Percentiles rank a stretch among this genome's conserved stretches.
Conservation (phyloP, 2,797 vertebrate species). For the Huso huso region DNA sequence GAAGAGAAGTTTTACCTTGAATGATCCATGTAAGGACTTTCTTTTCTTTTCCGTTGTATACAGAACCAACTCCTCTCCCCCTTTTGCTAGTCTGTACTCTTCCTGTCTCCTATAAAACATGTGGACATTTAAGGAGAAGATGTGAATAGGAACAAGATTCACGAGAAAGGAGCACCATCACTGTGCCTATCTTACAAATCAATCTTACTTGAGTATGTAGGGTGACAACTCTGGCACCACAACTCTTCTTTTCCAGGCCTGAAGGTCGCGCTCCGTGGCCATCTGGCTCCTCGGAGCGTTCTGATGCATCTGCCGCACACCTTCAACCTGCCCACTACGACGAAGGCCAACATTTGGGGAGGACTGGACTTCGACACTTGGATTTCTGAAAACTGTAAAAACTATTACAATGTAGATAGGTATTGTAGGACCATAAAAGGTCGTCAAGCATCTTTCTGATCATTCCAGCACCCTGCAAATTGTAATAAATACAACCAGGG, state of each 20-base stretch:
- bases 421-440: background rate
- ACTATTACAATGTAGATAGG: conserved; percentile 5
- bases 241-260: conserved; percentile 86
- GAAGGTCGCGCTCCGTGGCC: conserved; percentile 85
- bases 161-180: background rate
- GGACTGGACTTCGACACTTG: conserved; percentile 79
- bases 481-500: too few species aligned
- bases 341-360: conserved; percentile 86
- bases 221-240: conserved; percentile 81
- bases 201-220: conserved; percentile 67
- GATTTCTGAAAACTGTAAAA: conserved; percentile 69
- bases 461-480: background rate
- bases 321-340: conserved; percentile 91
- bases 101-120: conserved; percentile 66
- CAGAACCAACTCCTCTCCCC: conserved; percentile 76
- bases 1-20: conserved; percentile 18
- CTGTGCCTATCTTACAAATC: too few species aligned
- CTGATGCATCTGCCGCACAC: conserved; percentile 92
- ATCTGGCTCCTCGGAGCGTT: conserved; percentile 93
- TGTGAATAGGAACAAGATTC: background rate
- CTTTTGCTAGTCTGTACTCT: conserved; percentile 68
- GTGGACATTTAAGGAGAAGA: background rate
- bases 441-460: background rate
- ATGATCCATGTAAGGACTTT: conserved; percentile 58
- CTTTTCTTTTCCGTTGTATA: conserved; percentile 70